A percentile compares a stretch with the other conserved stretches of the same genome.
phyloP scores from a whole-genome alignment of 2,888 invertebrate species.

The Agrotis ipsilon region DNA sequence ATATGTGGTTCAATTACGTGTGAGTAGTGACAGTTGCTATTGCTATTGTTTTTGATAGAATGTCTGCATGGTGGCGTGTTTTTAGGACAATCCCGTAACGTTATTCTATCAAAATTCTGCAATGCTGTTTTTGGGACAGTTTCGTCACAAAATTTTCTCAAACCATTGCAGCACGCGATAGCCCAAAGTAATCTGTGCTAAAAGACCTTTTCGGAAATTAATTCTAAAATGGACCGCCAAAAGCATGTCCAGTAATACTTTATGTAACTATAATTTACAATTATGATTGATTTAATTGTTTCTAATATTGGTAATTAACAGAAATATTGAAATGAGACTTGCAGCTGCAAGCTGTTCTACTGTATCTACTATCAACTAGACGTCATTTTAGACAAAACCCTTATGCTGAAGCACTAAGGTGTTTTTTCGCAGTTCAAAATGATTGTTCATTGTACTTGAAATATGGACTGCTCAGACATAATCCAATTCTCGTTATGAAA shows the following conservation, averaged over 20 bases:
- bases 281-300: constrained; percentile 39
- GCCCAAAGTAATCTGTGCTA: too few relatives aligned
- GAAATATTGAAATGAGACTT: constrained; percentile 22
- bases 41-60: constrained; percentile 8
- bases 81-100: background rate
- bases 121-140: background rate
- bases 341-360: constrained; percentile 43
- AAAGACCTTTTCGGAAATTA: too few relatives aligned
- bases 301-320: constrained; percentile 28
- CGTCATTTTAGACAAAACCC: too few relatives aligned
- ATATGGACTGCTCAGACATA: background rate
- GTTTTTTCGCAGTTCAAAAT: background rate
- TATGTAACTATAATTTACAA: constrained; percentile 11
- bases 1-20: constrained; percentile 36
- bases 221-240: background rate
- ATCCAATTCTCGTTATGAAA: background rate
- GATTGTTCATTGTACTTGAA: background rate
- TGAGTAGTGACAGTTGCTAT: constrained; percentile 27
- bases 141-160: too few relatives aligned
- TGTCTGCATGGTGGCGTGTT: background rate
- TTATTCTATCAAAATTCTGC: too few relatives aligned
- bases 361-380: constrained; percentile 2
- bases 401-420: background rate
- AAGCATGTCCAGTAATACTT: background rate
- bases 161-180: too few relatives aligned